Conservation (phyloP, 2,797 vertebrate species). For the Sorex maritimensis region DNA sequence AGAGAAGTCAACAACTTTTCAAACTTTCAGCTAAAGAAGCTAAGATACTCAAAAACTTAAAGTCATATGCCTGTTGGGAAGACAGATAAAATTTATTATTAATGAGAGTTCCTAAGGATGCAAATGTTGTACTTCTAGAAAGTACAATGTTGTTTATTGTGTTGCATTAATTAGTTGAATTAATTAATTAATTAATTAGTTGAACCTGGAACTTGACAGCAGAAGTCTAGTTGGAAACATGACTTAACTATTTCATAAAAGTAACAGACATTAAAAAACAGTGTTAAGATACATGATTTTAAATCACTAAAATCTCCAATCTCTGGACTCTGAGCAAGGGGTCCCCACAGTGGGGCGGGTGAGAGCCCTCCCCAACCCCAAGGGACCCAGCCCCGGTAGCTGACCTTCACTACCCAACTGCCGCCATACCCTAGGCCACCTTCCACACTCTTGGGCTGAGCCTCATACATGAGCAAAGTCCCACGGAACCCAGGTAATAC, state of each 20-base stretch:
- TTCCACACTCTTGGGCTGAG: too few species aligned
- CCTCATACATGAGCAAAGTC: too few species aligned
- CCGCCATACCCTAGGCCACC: too few species aligned
- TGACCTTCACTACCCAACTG: too few species aligned
- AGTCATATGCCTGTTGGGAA: neutral
- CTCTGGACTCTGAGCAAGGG: too few species aligned
- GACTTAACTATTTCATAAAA: constrained; percentile 31
- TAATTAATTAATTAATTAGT: neutral
- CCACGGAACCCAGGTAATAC: too few species aligned
- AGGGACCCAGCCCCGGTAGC: too few species aligned
- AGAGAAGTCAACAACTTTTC: neutral
- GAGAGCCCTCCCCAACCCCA: too few species aligned
- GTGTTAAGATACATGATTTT: neutral
- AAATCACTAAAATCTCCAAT: constrained; percentile 16
- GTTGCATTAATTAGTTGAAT: neutral
- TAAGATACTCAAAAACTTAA: neutral
- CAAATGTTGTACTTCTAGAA: neutral
- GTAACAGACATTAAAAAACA: constrained; percentile 12
- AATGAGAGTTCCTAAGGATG: neutral
- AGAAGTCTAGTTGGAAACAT: neutral
- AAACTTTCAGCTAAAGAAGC: neutral
- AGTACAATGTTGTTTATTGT: neutral
- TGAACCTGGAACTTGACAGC: neutral
- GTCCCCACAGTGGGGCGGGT: too few species aligned
- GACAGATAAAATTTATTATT: neutral